Conservation (phyloP, 2,113 vertebrate genomes). For the Mola mola region DNA sequence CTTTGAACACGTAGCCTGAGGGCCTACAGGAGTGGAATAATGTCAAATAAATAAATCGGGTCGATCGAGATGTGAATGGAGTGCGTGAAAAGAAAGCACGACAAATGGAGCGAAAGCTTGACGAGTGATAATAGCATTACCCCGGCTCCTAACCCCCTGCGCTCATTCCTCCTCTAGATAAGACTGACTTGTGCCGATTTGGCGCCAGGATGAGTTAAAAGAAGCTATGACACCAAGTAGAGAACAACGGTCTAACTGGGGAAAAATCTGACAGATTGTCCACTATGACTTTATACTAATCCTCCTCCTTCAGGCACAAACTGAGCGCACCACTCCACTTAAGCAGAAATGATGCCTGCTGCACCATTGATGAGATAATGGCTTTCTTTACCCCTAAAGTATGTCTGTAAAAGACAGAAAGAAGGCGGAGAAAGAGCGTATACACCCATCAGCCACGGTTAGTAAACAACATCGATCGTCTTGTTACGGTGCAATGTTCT, state of each 20-base stretch:
- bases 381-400: too few relatives aligned
- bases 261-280: constrained; percentile 40
- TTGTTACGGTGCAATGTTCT: too few relatives aligned
- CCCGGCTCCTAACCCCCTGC: constrained; percentile 38
- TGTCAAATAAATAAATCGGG: constrained; percentile 60
- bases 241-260: constrained; percentile 28
- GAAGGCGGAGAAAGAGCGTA: too few relatives aligned
- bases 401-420: too few relatives aligned
- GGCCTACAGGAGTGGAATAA: constrained; percentile 13
- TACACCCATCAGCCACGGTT: too few relatives aligned
- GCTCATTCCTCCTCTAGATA: constrained; percentile 39
- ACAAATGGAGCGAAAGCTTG: constrained; percentile 41
- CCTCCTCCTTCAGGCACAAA: constrained; percentile 37
- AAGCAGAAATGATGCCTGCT: constrained; percentile 15
- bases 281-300: constrained; percentile 39
- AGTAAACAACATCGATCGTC: too few relatives aligned
- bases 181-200: constrained; percentile 52
- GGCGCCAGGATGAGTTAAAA: constrained; percentile 29
- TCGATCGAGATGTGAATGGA: constrained; percentile 47
- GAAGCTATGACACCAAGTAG: constrained; percentile 9
- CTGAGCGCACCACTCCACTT: constrained; percentile 3
- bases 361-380: constrained; percentile 11
- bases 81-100: constrained; percentile 23
- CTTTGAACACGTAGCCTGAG: constrained; percentile 44
- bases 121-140: constrained; percentile 50